Evolutionary conservation across 2,113 vertebrate genomes (phyloP).

Genomic region (Mirza zaza): DNA sequence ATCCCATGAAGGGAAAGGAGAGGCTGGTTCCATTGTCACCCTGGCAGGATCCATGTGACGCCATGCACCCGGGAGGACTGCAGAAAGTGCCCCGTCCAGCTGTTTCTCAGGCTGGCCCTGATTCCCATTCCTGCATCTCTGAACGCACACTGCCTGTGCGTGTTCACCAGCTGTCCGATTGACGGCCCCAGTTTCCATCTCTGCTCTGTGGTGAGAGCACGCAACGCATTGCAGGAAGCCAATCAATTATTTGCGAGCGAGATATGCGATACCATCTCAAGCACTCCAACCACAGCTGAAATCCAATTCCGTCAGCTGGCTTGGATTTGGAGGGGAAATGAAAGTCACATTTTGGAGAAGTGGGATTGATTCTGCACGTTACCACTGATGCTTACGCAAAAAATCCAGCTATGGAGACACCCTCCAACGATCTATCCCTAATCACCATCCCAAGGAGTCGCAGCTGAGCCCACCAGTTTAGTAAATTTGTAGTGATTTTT

Average conservation of each 20-base stretch:
- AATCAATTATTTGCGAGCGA: constrained; percentile 55
- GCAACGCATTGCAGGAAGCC: constrained; percentile 44
- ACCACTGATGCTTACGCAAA: not conserved
- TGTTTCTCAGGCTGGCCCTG: not conserved
- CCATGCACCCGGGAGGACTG: not conserved
- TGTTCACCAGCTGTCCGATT: constrained; percentile 39
- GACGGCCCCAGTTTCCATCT: constrained; percentile 19
- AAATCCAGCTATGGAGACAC: not conserved
- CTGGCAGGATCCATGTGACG: not conserved
- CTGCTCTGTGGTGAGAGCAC: not conserved
- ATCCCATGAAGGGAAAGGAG: not conserved
- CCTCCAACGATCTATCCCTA: not conserved
- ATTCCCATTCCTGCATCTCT: not conserved
- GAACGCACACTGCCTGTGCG: not conserved
- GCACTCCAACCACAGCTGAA: constrained; percentile 43
- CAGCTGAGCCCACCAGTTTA: not conserved
- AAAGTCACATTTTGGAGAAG: constrained; percentile 65
- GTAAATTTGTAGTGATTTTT: not conserved
- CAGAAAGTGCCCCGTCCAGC: not conserved
- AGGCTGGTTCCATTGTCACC: not conserved
- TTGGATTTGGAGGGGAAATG: constrained; percentile 55
- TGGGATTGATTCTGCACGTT: constrained; percentile 34
- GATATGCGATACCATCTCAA: constrained; percentile 20
- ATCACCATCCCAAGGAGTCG: not conserved
- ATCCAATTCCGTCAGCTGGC: constrained; percentile 54